Evolutionary conservation across 2,113 vertebrate species (phyloP).

Genomic region (Pteruthius melanotis): DNA sequence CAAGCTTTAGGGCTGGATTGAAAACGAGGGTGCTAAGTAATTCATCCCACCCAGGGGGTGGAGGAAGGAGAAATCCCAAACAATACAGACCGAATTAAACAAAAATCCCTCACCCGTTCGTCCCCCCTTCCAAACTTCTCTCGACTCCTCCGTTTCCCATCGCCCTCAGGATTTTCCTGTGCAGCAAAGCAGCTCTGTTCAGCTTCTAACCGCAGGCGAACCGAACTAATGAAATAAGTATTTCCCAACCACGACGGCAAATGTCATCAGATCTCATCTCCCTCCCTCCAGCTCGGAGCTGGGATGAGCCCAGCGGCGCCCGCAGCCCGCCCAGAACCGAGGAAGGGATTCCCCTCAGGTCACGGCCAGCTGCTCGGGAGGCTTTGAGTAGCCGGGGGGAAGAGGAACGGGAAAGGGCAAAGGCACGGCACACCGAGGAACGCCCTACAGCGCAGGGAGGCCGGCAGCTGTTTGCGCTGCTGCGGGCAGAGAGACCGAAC

Average conservation of each 20-base stretch:
- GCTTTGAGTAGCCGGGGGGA: not conserved
- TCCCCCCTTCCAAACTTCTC: conserved; percentile 42
- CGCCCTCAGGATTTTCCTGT: not conserved
- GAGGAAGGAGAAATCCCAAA: conserved; percentile 19
- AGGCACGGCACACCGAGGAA: not conserved
- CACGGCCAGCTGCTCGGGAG: not conserved
- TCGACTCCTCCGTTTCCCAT: not conserved
- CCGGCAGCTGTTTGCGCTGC: not conserved
- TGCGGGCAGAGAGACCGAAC: not conserved
- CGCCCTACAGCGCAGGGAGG: not conserved
- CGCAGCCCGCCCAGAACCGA: not conserved
- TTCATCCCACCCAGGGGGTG: conserved; percentile 25
- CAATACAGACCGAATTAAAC: not conserved
- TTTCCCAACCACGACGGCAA: not conserved
- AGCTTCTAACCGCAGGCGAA: not conserved
- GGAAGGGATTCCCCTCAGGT: not conserved
- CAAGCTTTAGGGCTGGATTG: not conserved
- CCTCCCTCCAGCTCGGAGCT: not conserved
- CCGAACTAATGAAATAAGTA: not conserved
- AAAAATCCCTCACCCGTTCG: conserved; percentile 45
- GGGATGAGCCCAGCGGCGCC: not conserved
- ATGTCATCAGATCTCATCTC: not conserved
- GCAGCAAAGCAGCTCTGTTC: not conserved
- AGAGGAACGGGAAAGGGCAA: not conserved
- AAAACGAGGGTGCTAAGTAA: conserved; percentile 28